Percentiles rank a stretch among this genome's conserved stretches.
These are phyloP conservation scores for Synanthedon myopaeformis DNA, from an alignment of 2,888 invertebrate species.

Conservation along the genomic window DNA sequence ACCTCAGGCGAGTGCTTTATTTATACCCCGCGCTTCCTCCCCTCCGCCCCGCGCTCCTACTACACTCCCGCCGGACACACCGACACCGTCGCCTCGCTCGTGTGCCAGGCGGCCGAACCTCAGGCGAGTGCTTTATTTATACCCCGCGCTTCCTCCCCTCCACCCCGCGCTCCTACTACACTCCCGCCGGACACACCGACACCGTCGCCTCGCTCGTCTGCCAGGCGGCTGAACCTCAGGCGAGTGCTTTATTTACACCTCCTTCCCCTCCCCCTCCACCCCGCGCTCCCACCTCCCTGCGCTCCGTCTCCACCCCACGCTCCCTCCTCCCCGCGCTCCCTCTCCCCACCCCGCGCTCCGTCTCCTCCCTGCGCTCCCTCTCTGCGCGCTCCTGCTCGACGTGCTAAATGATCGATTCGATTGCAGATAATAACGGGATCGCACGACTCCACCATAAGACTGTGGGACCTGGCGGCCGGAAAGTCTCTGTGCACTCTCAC, in stretches of 20 bases:
- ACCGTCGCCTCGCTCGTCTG: slow-evolving; percentile 95
- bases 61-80: slow-evolving; percentile 70
- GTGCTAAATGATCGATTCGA: slow-evolving; percentile 61
- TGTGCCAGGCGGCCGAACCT: slow-evolving; percentile 93
- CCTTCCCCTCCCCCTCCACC: slow-evolving; percentile 65
- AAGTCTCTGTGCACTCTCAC: slow-evolving; percentile 94
- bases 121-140: too few relatives aligned
- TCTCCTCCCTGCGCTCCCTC: too few relatives aligned
- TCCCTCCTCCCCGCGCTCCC: background rate
- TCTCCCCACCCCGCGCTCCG: too few relatives aligned
- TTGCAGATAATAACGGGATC: slow-evolving; percentile 87
- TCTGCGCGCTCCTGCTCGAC: too few relatives aligned
- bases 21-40: background rate
- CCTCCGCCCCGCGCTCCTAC: slow-evolving; percentile 65
- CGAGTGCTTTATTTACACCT: too few relatives aligned
- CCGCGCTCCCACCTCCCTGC: background rate
- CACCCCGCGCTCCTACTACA: slow-evolving; percentile 75
- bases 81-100: slow-evolving; percentile 95
- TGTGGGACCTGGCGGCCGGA: slow-evolving; percentile 98
- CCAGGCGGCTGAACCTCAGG: slow-evolving; percentile 87
- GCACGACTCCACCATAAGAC: slow-evolving; percentile 95
- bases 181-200: slow-evolving; percentile 73
- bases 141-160: background rate
- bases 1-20: slow-evolving; percentile 76
- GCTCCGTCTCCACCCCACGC: slow-evolving; percentile 73